A percentile compares a stretch with the other conserved stretches of the same genome.
Evolutionary conservation across 2,888 invertebrate species (phyloP).

Genomic region (Lasioglossum morio): DNA sequence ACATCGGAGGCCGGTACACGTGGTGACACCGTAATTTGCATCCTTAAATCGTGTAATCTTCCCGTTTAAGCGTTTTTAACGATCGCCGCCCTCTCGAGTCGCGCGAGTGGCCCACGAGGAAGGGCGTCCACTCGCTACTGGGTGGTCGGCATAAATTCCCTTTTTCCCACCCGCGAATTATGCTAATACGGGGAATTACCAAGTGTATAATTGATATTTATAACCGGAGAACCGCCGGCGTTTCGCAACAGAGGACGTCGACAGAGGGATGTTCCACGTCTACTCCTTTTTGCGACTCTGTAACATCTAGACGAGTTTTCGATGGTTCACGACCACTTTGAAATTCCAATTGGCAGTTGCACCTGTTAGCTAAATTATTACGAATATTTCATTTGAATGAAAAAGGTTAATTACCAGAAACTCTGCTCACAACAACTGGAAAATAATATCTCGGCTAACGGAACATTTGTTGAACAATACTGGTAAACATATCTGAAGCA

Average conservation of each 20-base stretch:
- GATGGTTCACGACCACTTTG: too few relatives aligned
- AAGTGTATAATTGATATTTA: constrained; percentile 83
- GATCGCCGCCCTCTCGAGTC: constrained; percentile 47
- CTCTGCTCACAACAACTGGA: too few relatives aligned
- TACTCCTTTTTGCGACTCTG: not conserved
- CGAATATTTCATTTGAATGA: too few relatives aligned
- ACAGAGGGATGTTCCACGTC: not conserved
- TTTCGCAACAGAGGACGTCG: not conserved
- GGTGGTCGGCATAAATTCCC: constrained; percentile 82
- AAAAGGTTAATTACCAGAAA: too few relatives aligned
- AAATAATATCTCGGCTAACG: too few relatives aligned
- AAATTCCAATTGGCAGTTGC: too few relatives aligned
- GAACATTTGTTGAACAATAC: too few relatives aligned
- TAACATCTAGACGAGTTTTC: too few relatives aligned
- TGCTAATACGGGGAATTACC: constrained; percentile 81
- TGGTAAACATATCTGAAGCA: too few relatives aligned
- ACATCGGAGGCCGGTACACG: constrained; percentile 65
- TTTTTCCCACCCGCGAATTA: constrained; percentile 78
- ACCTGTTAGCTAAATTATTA: too few relatives aligned
- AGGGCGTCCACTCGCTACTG: constrained; percentile 71
- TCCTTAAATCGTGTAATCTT: constrained; percentile 81
- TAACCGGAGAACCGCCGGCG: constrained; percentile 67
- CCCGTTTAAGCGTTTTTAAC: constrained; percentile 76
- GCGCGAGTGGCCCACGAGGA: constrained; percentile 21
- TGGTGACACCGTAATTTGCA: constrained; percentile 83